Percentiles rank a stretch among this genome's conserved stretches.
Conservation (phyloP, 2,113 vertebrate species). For the Crotalus tigris region DNA sequence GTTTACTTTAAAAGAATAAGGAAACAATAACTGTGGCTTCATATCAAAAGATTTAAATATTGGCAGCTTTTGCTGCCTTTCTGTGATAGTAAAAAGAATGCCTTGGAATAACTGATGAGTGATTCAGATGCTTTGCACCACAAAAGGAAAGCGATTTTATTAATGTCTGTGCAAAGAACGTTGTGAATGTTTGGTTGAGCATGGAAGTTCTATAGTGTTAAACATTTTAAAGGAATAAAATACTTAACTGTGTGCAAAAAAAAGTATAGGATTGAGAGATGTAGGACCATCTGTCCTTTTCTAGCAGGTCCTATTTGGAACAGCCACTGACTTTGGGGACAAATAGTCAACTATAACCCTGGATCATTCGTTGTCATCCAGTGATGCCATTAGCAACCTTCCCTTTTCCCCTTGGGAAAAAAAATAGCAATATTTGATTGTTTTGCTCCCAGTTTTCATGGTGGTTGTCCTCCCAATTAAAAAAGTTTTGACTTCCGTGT, state of each 20-base stretch:
- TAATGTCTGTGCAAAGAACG: not conserved
- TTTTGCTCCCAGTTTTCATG: not conserved
- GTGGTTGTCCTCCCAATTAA: not conserved
- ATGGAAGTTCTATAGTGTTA: not conserved
- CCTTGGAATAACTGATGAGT: not conserved
- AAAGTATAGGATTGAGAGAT: not conserved
- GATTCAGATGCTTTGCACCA: not conserved
- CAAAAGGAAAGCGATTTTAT: not conserved
- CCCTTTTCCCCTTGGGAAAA: not conserved
- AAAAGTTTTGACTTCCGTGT: not conserved
- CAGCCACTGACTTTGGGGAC: not conserved
- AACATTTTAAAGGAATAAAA: not conserved
- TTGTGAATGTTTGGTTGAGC: not conserved
- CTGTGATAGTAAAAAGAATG: not conserved
- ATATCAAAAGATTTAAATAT: conserved; percentile 23
- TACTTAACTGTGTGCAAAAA: not conserved
- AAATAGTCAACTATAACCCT: not conserved
- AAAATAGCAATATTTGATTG: not conserved
- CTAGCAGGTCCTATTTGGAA: not conserved
- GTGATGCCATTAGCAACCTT: not conserved
- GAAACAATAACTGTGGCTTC: conserved; percentile 8
- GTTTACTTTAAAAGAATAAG: conserved; percentile 50
- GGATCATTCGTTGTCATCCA: too few species aligned
- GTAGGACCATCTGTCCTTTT: not conserved
- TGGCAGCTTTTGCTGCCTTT: conserved; percentile 20